phyloP scores from a whole-genome alignment of 2,888 invertebrate genomes.

The Laspeyria flexula region DNA sequence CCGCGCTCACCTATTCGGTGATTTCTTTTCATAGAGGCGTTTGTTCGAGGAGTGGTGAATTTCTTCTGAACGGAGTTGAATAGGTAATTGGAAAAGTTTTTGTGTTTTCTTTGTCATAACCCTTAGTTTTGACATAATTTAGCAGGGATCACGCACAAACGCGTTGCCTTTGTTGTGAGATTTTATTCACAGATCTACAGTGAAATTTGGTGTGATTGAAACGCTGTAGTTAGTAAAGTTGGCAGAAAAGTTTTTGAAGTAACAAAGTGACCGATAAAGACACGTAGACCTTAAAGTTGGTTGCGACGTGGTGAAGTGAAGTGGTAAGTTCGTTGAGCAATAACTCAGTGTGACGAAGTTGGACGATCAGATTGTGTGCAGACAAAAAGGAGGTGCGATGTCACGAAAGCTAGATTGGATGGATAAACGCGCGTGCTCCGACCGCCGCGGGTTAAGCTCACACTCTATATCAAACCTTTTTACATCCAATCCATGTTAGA shows the following conservation, averaged over 20 bases:
- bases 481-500: conserved; percentile 21
- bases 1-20: conserved; percentile 83
- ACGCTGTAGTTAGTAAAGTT: conserved; percentile 27
- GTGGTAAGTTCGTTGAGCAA: conserved; percentile 66
- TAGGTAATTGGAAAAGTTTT: conserved; percentile 82
- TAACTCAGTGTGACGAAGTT: conserved; percentile 69
- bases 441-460: conserved; percentile 53
- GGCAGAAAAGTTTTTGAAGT: conserved; percentile 40
- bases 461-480: conserved; percentile 39
- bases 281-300: conserved; percentile 58
- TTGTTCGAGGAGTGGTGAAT: conserved; percentile 75
- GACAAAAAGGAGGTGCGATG: conserved; percentile 63
- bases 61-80: conserved; percentile 74
- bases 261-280: conserved; percentile 58
- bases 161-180: conserved; percentile 19
- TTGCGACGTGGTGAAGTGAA: conserved; percentile 52
- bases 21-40: conserved; percentile 82
- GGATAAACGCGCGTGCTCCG: conserved; percentile 66
- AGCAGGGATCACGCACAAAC: conserved; percentile 32
- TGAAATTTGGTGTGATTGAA: conserved; percentile 34
- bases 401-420: conserved; percentile 65
- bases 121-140: conserved; percentile 56
- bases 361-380: conserved; percentile 69
- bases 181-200: conserved; percentile 18
- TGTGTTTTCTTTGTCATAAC: conserved; percentile 64